Evolutionary conservation across 1,140 invertebrate genomes (phyloP).

Genomic region (Drosophila orosa): DNA sequence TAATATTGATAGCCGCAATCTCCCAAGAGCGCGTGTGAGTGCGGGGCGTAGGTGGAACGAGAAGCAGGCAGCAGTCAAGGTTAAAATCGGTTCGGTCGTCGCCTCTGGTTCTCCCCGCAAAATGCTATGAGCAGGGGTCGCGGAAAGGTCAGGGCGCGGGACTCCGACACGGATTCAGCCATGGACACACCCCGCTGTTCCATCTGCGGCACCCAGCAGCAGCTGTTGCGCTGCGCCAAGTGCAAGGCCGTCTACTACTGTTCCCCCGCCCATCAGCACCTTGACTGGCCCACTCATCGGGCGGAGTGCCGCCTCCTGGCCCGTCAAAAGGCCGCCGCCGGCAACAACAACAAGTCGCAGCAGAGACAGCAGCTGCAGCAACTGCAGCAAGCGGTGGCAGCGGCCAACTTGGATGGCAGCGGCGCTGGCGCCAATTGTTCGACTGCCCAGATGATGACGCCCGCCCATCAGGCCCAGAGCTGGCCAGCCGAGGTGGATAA

Average conservation of each 20-base stretch:
- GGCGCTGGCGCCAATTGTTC: conserved; percentile 66
- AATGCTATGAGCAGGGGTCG: conserved; percentile 70
- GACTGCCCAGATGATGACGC: conserved; percentile 72
- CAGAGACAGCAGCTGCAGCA: conserved; percentile 67
- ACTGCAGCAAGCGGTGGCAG: conserved; percentile 70
- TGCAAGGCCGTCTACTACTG: conserved; percentile 91
- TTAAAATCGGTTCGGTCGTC: conserved; percentile 48
- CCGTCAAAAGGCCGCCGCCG: conserved; percentile 55
- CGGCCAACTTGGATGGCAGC: conserved; percentile 58
- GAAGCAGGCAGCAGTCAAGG: conserved; percentile 54
- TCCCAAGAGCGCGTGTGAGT: conserved; percentile 21
- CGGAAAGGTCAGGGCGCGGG: conserved; percentile 65
- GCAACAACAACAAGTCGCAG: conserved; percentile 38
- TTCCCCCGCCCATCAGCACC: conserved; percentile 90
- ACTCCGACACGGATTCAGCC: conserved; percentile 18
- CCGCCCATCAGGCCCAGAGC: conserved; percentile 63
- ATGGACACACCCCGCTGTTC: conserved; percentile 85
- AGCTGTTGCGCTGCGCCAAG: conserved; percentile 89
- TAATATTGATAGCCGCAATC: conserved; percentile 47
- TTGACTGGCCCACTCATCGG: conserved; percentile 91
- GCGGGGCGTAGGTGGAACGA: conserved; percentile 30
- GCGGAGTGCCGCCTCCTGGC: conserved; percentile 84
- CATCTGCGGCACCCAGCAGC: conserved; percentile 88
- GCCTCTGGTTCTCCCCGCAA: conserved; percentile 19
- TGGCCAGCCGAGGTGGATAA: conserved; percentile 67